Base-by-base conservation (phyloP, 64 coral and sea anemone genomes). In the Stylophora pistillata region DNA sequence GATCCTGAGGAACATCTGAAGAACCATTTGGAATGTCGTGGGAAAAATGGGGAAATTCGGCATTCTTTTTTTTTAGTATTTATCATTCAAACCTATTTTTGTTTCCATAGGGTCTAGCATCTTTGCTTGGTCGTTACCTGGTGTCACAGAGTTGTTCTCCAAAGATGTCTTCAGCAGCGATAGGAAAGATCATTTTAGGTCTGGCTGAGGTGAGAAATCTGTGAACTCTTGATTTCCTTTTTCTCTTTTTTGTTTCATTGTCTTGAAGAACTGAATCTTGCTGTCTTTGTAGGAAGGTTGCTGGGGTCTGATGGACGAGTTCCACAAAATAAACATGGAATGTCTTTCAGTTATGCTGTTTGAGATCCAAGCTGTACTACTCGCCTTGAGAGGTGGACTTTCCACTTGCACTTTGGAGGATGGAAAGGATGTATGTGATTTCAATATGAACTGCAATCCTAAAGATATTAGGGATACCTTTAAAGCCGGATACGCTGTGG, bases 241-340 rank as follows among this genome's bases (percentile, higher is more conserved):
- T 29, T 13, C n/a, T 60, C 13, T 47, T 11, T 53, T 91, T 21
- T 5, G 25, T 30, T 20, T 73, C 83, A 18, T 23, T 34, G 13
- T 54, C 13, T 62, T 37, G n/a, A 32, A 15, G 28, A 13, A 25
- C 37, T 7, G 0, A 47, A 20, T 31, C 2, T 37, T 53, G 23
- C 27, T 90, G 20, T 33, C 23, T 71, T 37, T 85, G 59, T 29
- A 99, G 97, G 97, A 99, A 61, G 97, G 97, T 23, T 95, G 97
- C 47, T 99, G 97, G 97, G 97, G 97, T 55, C 91, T 99, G 20
- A 17, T 99, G 56, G 97, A 99, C 13, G 97, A 99, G 52, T 99
- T 99, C 82, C 97, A 99, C 33, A 88, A 81, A 32, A 93, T 92
- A 11, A 95, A 95, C 70, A 85, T 41, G 63, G 93, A 95, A 55